phyloP scores from a whole-genome alignment of 1,140 invertebrate genomes.

The Lasioglossum baleicum region DNA sequence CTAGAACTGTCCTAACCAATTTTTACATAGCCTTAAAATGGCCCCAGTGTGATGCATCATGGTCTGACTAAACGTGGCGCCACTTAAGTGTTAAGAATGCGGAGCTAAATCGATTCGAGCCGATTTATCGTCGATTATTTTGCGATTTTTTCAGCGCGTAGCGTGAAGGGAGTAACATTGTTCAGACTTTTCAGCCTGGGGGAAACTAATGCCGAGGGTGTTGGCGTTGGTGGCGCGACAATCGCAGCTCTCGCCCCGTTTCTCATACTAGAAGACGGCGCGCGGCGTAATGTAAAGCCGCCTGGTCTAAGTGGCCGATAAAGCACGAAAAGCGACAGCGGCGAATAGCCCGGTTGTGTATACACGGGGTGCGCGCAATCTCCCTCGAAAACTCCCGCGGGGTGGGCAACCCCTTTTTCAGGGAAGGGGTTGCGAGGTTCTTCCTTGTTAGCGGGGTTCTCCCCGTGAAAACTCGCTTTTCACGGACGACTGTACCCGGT shows the following conservation, averaged over 20 bases:
- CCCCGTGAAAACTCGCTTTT: background rate
- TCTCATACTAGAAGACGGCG: slow-evolving; percentile 3
- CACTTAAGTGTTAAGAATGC: no score
- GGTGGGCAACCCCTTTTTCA: no score
- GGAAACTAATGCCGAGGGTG: slow-evolving; percentile 4
- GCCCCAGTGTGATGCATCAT: no score
- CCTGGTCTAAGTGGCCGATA: slow-evolving; percentile 42
- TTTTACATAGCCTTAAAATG: no score
- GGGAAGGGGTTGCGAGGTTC: slow-evolving; percentile 5
- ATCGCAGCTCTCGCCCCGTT: slow-evolving; percentile 27
- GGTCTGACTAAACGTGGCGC: no score
- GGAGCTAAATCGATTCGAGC: background rate
- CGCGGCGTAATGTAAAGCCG: slow-evolving; percentile 9
- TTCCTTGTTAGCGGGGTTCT: slow-evolving; percentile 9
- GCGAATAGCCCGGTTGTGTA: slow-evolving; percentile 16
- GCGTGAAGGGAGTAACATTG: slow-evolving; percentile 8
- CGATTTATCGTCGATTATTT: slow-evolving; percentile 16
- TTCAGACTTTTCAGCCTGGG: background rate
- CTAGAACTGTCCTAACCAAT: no score
- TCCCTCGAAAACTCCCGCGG: background rate
- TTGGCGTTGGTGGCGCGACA: slow-evolving; percentile 8
- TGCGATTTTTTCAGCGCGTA: slow-evolving; percentile 16
- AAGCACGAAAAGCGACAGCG: slow-evolving; percentile 41
- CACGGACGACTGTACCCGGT: background rate
- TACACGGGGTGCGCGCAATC: slow-evolving; percentile 16